Evolutionary conservation across 2,113 vertebrate species (phyloP).

Genomic region (Acanthisitta chloris): DNA sequence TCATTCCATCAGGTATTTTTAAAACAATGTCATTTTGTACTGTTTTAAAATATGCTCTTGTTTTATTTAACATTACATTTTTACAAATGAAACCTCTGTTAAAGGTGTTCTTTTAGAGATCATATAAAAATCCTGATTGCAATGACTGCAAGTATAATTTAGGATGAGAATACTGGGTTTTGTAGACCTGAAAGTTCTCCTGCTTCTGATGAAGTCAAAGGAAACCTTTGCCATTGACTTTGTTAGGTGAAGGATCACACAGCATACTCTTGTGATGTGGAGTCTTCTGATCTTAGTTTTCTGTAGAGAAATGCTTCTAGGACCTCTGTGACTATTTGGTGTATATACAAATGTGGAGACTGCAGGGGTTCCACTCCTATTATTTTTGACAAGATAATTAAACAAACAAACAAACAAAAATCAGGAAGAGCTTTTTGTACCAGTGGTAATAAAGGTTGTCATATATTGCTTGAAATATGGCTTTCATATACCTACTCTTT

Average conservation of each 20-base stretch:
- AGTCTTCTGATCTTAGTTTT: neutral
- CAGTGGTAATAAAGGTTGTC: conserved; percentile 12
- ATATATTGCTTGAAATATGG: conserved; percentile 42
- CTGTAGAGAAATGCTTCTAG: neutral
- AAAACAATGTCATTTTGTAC: neutral
- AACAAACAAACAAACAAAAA: conserved; percentile 65
- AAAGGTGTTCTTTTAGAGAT: neutral
- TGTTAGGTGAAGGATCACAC: neutral
- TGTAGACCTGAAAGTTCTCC: neutral
- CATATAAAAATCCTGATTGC: conserved; percentile 35
- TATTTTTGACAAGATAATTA: conserved; percentile 18
- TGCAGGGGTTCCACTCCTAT: neutral
- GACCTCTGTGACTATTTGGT: neutral
- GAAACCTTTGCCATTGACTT: neutral
- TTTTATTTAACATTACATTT: neutral
- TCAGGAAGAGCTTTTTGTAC: conserved; percentile 5
- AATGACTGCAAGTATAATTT: neutral
- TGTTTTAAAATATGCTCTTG: neutral
- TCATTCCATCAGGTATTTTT: neutral
- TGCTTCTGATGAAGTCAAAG: neutral
- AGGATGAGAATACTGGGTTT: neutral
- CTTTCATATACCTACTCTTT: conserved; percentile 48
- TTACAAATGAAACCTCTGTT: neutral
- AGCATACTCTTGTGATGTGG: neutral
- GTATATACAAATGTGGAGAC: neutral